Evolutionary conservation across 1,140 invertebrate genomes (phyloP).

Genomic region (Trichonephila clavata): DNA sequence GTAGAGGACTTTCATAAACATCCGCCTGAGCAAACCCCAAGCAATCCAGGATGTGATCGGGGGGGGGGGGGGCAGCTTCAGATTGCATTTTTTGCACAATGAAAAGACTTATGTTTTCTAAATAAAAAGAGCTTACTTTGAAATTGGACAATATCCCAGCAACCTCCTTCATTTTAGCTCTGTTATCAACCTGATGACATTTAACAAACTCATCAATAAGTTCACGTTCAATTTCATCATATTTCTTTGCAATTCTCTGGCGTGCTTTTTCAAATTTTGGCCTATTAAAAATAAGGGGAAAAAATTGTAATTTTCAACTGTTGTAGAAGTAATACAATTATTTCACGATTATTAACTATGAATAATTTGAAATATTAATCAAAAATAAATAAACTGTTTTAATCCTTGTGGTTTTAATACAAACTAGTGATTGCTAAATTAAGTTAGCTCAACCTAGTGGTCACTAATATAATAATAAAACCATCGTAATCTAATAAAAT

Average conservation of each 20-base stretch:
- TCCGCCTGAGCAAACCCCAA: no score
- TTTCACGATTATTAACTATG: background rate
- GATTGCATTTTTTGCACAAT: no score
- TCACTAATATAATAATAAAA: no score
- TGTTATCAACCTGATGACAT: slow-evolving; percentile 90
- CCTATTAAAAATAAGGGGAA: background rate
- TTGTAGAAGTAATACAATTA: background rate
- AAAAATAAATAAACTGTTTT: background rate
- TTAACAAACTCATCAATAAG: slow-evolving; percentile 97
- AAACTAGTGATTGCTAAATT: no score
- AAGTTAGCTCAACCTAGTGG: no score
- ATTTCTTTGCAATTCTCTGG: slow-evolving; percentile 94
- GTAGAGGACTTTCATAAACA: no score
- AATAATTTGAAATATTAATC: background rate
- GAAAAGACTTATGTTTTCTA: background rate
- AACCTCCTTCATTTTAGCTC: slow-evolving; percentile 94
- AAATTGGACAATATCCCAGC: slow-evolving; percentile 96
- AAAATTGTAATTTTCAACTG: background rate
- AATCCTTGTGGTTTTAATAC: background rate
- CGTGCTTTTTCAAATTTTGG: slow-evolving; percentile 92
- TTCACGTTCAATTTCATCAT: slow-evolving; percentile 95
- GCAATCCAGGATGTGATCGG: no score
- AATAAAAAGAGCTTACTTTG: slow-evolving; percentile 83
- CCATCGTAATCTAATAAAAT: no score
- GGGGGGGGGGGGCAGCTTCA: no score